Percentiles rank a stretch among this genome's conserved stretches.
These are phyloP conservation scores for Sphaeridia pumilis DNA, from an alignment of 2,888 invertebrate genomes.

Conservation along the genomic window DNA sequence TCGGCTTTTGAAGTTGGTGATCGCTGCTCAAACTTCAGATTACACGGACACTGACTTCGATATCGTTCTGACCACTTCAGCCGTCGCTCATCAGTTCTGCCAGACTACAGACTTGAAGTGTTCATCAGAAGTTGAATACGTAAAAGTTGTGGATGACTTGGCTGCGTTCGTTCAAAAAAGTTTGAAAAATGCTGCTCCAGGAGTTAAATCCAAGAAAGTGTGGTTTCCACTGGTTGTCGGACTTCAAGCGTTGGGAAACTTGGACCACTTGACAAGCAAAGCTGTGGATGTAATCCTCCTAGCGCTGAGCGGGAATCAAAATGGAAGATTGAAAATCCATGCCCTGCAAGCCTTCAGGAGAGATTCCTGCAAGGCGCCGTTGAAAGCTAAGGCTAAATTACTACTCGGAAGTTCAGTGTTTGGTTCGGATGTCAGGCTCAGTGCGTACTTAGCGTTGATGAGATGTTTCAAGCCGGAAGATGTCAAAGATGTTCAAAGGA, in stretches of 20 bases:
- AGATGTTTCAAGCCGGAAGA: slow-evolving; percentile 19
- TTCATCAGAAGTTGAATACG: slow-evolving; percentile 4
- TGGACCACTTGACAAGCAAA: slow-evolving; percentile 17
- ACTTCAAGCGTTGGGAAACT: slow-evolving; percentile 25
- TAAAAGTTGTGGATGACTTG: slow-evolving; percentile 16
- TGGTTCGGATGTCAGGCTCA: slow-evolving; percentile 16
- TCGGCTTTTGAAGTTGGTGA: not conserved
- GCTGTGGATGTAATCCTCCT: slow-evolving; percentile 17
- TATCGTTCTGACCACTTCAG: slow-evolving; percentile 20
- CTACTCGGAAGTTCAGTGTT: slow-evolving; percentile 1
- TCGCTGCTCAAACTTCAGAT: too few relatives aligned
- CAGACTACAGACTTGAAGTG: slow-evolving; percentile 10
- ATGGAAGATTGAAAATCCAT: slow-evolving; percentile 15
- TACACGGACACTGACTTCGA: not conserved
- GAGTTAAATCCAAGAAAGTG: not conserved
- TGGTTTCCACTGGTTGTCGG: slow-evolving; percentile 9
- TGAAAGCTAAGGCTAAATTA: slow-evolving; percentile 14
- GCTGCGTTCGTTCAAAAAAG: slow-evolving; percentile 9
- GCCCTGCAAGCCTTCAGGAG: slow-evolving; percentile 22
- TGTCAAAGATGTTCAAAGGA: slow-evolving; percentile 9
- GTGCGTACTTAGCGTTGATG: slow-evolving; percentile 21
- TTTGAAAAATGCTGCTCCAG: not conserved
- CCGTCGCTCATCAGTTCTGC: slow-evolving; percentile 24
- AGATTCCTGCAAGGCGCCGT: slow-evolving; percentile 22
- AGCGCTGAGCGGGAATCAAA: too few relatives aligned